Percentiles rank a stretch among this genome's conserved stretches.
phyloP scores from a whole-genome alignment of 2,888 invertebrate genomes.

The Diarsia dahlii region DNA sequence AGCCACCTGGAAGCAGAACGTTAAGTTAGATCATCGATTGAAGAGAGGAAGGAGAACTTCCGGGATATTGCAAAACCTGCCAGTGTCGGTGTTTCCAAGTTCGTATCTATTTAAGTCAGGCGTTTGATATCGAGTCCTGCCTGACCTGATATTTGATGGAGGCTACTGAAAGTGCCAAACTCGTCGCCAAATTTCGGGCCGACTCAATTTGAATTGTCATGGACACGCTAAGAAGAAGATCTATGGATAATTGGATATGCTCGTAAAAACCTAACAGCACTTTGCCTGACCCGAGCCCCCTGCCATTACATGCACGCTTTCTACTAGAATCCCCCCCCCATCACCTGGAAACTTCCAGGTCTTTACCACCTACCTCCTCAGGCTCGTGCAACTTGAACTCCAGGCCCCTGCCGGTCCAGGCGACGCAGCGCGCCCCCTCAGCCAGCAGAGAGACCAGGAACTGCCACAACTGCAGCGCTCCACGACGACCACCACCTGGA shows the following conservation, averaged over 20 bases:
- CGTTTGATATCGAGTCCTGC: no score
- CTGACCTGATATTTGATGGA: no score
- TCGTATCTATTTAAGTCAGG: no score
- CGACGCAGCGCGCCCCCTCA: constrained; percentile 95
- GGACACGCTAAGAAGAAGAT: no score
- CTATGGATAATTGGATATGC: no score
- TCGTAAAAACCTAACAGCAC: no score
- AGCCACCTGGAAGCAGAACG: constrained; percentile 92
- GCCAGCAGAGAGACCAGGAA: constrained; percentile 95
- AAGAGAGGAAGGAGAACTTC: background rate
- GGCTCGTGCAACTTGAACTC: constrained; percentile 99
- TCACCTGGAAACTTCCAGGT: background rate
- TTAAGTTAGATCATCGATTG: background rate
- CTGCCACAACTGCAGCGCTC: constrained; percentile 98
- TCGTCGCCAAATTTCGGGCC: no score
- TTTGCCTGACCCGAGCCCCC: background rate
- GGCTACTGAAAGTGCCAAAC: no score
- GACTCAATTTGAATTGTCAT: no score
- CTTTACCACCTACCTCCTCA: constrained; percentile 93
- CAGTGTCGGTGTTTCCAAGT: no score
- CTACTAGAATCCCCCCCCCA: background rate
- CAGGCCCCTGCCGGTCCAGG: constrained; percentile 98
- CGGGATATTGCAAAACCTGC: background rate
- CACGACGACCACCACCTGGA: constrained; percentile 90
- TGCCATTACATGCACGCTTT: background rate